Base-by-base conservation (phyloP, 2,113 vertebrate species). In the Melanotaenia duboulayi region DNA sequence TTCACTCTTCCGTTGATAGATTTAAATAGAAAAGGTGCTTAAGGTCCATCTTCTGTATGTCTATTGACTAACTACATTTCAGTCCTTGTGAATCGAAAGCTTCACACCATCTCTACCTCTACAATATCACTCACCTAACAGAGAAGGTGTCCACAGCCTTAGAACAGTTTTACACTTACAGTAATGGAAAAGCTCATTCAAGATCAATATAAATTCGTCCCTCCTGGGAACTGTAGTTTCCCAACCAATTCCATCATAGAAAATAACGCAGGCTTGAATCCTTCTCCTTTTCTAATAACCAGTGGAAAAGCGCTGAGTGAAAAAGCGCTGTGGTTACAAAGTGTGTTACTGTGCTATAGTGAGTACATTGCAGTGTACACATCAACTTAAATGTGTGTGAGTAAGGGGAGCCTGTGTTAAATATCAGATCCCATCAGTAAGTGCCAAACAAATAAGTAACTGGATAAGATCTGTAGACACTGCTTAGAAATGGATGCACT, bases 101-200 rank as follows among this genome's bases (percentile, higher is more conserved):
- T 16, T 25, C 23, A 59, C 28, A 50, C 63, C 49, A 71, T 65
- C 46, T 71, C 39, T 24, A 2, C 6, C 60, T 19, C 13, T 24
- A 0, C 54, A 42, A 42, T 55, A 25, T 17, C 16, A 28, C 49
- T 44, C 49, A 44, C 22, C 13, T 65, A 9, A 46, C 61, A 54
- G 13, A 25, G 14, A 56, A 20, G 24, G 63, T 4, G 6, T 49
- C 54, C 22, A 52, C 19, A 51, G 22, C 20, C 48, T 61, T 9
- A 52, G 42, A 77, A 81, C 71, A 81, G 74, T 72, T 20, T 52
- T 52, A 52, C 57, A 60, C 61, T 65, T 56, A 35, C 32, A 8
- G 4, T 35, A 83, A 88, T 69, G 60, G 81, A 78, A 80, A 81
- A 81, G 60, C 35, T 82, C 55, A 72, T 70, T 77, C 71, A 65